phyloP scores from a whole-genome alignment of 2,113 vertebrate species.

The Myodes glareolus region DNA sequence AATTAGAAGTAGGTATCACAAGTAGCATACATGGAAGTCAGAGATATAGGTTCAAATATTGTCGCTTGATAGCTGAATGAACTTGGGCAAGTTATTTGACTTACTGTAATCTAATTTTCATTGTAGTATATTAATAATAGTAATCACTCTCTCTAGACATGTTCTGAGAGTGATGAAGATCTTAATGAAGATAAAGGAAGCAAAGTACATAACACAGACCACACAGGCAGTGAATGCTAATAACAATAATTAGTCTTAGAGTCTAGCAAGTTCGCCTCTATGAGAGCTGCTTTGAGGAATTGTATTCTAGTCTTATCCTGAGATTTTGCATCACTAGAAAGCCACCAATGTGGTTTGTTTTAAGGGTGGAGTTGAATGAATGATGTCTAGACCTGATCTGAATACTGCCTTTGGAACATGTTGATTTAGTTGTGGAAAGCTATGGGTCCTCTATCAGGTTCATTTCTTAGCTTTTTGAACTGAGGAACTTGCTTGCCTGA shows the following conservation, averaged over 20 bases:
- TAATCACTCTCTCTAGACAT: neutral
- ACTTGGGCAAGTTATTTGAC: neutral
- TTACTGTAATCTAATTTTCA: neutral
- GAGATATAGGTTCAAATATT: neutral
- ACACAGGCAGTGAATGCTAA: neutral
- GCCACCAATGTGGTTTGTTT: neutral
- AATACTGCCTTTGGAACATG: neutral
- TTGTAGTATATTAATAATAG: neutral
- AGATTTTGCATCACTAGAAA: neutral
- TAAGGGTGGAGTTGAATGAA: neutral
- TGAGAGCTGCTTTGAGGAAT: neutral
- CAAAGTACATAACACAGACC: neutral
- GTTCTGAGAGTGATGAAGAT: neutral
- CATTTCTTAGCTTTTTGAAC: conserved; percentile 9
- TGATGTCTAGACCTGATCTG: neutral
- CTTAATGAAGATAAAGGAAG: neutral
- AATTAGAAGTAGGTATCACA: neutral
- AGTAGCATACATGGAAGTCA: neutral
- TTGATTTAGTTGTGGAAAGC: neutral
- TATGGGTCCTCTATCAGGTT: neutral
- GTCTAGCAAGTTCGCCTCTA: neutral
- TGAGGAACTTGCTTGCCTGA: neutral
- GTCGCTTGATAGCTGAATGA: neutral
- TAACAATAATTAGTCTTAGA: neutral
- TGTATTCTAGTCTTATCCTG: neutral